These are phyloP conservation scores for Arion vulgaris DNA, from an alignment of 1,140 invertebrate genomes.

Conservation along the genomic window DNA sequence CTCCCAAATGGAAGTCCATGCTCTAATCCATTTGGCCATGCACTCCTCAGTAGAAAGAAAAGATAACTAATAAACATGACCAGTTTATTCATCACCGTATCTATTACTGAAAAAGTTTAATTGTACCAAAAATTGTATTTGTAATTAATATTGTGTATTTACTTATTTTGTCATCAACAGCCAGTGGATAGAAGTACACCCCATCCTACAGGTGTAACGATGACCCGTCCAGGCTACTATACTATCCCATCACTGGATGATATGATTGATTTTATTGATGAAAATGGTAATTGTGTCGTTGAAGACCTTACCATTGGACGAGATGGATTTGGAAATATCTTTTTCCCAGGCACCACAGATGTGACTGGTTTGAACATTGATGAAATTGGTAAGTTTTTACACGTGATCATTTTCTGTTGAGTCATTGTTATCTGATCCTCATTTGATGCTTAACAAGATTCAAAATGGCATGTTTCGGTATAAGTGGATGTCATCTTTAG, in stretches of 20 bases:
- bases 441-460: no score
- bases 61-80: no score
- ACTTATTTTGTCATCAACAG: background rate
- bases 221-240: constrained; percentile 84
- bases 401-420: no score
- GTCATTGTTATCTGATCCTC: no score
- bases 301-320: constrained; percentile 93
- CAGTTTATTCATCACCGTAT: no score
- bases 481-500: no score
- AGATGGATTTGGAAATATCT: constrained; percentile 92
- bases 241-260: constrained; percentile 87
- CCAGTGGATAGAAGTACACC: constrained; percentile 58
- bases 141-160: background rate
- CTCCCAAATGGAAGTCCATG: no score
- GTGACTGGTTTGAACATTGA: constrained; percentile 92
- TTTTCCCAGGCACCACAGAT: constrained; percentile 85
- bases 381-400: constrained; percentile 79
- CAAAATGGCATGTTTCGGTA: no score
- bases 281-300: constrained; percentile 86
- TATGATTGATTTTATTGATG: constrained; percentile 78
- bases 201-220: constrained; percentile 74
- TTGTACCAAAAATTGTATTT: no score
- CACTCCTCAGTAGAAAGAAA: no score
- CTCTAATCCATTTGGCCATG: no score
- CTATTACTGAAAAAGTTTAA: no score